Base-by-base conservation (phyloP, 2,888 invertebrate species). In the Pseudolycoriella hygida region DNA sequence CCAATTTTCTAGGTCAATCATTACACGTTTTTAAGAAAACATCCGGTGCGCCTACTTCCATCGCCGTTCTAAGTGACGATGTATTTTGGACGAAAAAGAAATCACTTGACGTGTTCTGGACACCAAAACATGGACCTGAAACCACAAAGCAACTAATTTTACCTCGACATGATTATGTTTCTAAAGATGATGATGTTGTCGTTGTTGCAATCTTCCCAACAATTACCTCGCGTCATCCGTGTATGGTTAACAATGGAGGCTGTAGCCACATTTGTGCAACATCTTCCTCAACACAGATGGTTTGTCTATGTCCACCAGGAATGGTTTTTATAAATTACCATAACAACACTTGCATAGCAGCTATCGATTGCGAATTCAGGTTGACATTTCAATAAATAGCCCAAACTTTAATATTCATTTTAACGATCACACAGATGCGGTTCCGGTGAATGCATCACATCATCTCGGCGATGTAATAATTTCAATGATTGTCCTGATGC, bases 241-340 rank as follows among this genome's bases (percentile, higher is more conserved):
- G 86, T 54, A 67, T 67, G 20, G 53, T 54, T 8, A 64, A 65
- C 25, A 75, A 76, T 49, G 76, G 76, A 34, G 73, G 74, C 1
- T 88, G 88, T 55, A 77, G 80, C 2, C 80, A 85, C 57, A 61
- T 86, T 10, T 88, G 88, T 55, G 70, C 83, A 2, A 70, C 76
- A 46, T 57, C 61, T 8, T 58, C 60, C 1, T 55, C 53, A 40
- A 52, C 43, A 18, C 38, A 47, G 0, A 65, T 64, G 51, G 59
- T 60, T 4, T 76, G 75, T 48, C 56, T 73, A 1, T 90, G 90
- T 57, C 82, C 88, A 0, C 60, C 73, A 1, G 80, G 80, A 0
- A 69, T 76, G 57, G 58, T 69, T 1, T 63, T 80, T 11, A 60
- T 59, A 2, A 59, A 66, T 50, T 54, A 58, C 1, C 54, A 57